Evolutionary conservation across 1,140 invertebrate species (phyloP).

Genomic region (Planococcus citri): DNA sequence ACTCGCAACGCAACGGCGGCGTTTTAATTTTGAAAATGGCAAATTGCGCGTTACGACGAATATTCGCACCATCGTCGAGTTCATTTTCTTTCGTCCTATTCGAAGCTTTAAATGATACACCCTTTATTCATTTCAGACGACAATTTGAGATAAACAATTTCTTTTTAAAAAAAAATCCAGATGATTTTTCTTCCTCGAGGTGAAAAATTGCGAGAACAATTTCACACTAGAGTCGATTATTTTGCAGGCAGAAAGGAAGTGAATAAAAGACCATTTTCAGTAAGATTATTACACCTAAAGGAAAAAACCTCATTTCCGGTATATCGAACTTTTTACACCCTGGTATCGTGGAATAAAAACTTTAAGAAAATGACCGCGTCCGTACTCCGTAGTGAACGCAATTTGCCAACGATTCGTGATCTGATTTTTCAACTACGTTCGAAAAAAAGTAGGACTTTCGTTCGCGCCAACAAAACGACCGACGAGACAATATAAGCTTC

Average conservation of each 20-base stretch:
- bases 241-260: too few relatives aligned
- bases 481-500: background rate
- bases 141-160: too few relatives aligned
- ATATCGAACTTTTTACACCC: background rate
- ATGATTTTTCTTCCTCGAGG: too few relatives aligned
- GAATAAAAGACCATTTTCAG: too few relatives aligned
- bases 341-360: background rate
- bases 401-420: conserved; percentile 1
- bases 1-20: background rate
- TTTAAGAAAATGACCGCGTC: background rate
- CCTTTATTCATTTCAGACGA: too few relatives aligned
- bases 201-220: too few relatives aligned
- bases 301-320: background rate
- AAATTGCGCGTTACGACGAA: background rate
- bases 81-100: too few relatives aligned
- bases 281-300: too few relatives aligned
- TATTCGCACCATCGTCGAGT: background rate
- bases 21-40: conserved; percentile 1
- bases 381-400: background rate
- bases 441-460: background rate
- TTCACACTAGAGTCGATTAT: too few relatives aligned
- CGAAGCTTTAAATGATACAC: too few relatives aligned
- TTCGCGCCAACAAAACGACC: too few relatives aligned
- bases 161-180: too few relatives aligned
- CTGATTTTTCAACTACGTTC: background rate